Evolutionary conservation across 2,888 invertebrate species (phyloP).

Genomic region (Sepiola atlantica): DNA sequence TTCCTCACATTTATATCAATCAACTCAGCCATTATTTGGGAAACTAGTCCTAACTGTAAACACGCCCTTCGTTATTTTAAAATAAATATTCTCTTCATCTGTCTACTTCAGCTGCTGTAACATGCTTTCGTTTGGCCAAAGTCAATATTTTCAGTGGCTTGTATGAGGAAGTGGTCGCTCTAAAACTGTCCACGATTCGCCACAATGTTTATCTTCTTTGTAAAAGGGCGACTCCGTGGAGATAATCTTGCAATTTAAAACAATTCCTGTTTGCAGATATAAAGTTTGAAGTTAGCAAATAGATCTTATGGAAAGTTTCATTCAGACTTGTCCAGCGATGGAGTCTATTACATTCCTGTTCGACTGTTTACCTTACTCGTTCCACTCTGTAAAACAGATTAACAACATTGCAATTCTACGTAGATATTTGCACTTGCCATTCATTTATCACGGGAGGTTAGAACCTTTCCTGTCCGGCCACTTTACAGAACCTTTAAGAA

Average conservation of each 20-base stretch:
- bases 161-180: not conserved
- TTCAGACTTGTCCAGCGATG: not conserved
- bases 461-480: not conserved
- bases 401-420: not conserved
- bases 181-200: not conserved
- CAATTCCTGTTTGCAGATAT: not conserved
- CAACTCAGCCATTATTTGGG: not conserved
- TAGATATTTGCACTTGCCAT: not conserved
- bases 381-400: not conserved
- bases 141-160: not conserved
- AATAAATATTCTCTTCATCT: not conserved
- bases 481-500: not conserved
- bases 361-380: not conserved
- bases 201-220: not conserved
- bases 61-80: not conserved
- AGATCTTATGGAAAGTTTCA: constrained; percentile 13
- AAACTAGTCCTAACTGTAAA: not conserved
- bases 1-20: not conserved
- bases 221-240: not conserved
- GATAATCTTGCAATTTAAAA: not conserved
- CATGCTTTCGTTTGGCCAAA: not conserved
- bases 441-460: not conserved
- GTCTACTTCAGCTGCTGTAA: not conserved
- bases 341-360: not conserved
- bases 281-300: constrained; percentile 19